Percentiles rank a stretch among this genome's conserved stretches.
Evolutionary conservation across 2,888 invertebrate genomes (phyloP).

Genomic region (Drosophila rellima): DNA sequence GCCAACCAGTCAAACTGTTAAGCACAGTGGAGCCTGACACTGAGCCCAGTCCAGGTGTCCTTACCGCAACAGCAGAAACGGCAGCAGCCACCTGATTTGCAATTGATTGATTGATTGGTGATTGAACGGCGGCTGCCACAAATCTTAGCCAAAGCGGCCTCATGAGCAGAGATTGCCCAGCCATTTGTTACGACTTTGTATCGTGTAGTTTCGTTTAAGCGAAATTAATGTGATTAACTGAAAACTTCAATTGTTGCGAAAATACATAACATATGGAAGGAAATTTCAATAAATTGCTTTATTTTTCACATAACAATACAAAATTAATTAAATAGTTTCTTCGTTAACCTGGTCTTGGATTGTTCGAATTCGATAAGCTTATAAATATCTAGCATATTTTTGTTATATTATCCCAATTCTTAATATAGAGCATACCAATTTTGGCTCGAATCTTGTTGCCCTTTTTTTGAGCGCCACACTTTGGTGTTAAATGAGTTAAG

Average conservation of each 20-base stretch:
- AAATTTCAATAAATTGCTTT: not conserved
- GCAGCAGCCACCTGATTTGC: constrained; percentile 42
- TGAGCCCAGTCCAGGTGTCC: constrained; percentile 26
- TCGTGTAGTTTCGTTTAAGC: constrained; percentile 62
- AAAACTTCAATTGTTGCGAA: not conserved
- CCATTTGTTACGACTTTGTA: constrained; percentile 31
- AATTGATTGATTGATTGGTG: constrained; percentile 72
- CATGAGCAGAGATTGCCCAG: constrained; percentile 19
- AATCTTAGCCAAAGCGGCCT: constrained; percentile 45
- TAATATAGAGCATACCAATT: constrained; percentile 5
- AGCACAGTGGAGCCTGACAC: constrained; percentile 14
- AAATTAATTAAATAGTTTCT: not conserved
- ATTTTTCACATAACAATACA: not conserved
- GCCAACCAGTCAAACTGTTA: constrained; percentile 20
- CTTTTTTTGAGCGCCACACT: constrained; percentile 3
- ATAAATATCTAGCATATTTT: not conserved
- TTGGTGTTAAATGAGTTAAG: constrained; percentile 58
- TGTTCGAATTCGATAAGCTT: not conserved
- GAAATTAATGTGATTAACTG: constrained; percentile 70
- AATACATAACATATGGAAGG: not conserved
- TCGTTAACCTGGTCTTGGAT: not conserved
- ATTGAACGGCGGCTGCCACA: constrained; percentile 49
- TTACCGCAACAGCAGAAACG: constrained; percentile 17
- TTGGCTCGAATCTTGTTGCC: not conserved
- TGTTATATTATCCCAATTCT: not conserved